These are phyloP conservation scores for Cyphomyrus plagiostoma DNA, from an alignment of 2,113 vertebrate genomes.

Conservation along the genomic window DNA sequence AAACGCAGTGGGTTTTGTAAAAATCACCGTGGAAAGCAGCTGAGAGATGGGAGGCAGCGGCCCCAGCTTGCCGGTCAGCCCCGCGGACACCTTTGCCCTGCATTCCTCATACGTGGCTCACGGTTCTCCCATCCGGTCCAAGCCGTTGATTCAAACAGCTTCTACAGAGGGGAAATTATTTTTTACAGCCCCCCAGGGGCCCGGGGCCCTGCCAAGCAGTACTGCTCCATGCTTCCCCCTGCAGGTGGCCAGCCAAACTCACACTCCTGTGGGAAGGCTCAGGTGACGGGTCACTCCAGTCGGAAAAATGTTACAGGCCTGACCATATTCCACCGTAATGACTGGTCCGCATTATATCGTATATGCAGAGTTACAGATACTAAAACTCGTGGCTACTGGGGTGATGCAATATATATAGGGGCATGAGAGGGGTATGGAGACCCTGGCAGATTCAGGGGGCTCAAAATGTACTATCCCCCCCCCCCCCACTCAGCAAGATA, in stretches of 20 bases:
- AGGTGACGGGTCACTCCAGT: neutral
- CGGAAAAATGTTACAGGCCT: neutral
- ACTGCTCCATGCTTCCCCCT: neutral
- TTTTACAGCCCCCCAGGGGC: constrained; percentile 15
- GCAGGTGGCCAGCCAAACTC: neutral
- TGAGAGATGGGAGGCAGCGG: neutral
- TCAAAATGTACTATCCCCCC: neutral
- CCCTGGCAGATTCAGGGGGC: neutral
- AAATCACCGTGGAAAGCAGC: neutral
- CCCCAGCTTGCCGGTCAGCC: neutral
- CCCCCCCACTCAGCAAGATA: neutral
- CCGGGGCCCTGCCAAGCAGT: neutral
- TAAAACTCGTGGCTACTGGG: neutral
- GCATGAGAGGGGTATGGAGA: neutral
- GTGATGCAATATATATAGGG: neutral
- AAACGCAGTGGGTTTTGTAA: neutral
- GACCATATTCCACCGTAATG: neutral
- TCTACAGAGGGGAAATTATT: constrained; percentile 19
- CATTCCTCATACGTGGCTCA: constrained; percentile 15
- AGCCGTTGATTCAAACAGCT: constrained; percentile 2
- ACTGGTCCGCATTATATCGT: neutral
- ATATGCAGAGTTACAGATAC: neutral
- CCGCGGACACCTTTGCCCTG: neutral
- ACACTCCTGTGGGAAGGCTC: neutral
- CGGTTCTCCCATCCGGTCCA: constrained; percentile 7